A percentile compares a stretch with the other conserved stretches of the same genome.
Conservation (phyloP, 2,113 vertebrate genomes). For the Cricetomys ansorgei region DNA sequence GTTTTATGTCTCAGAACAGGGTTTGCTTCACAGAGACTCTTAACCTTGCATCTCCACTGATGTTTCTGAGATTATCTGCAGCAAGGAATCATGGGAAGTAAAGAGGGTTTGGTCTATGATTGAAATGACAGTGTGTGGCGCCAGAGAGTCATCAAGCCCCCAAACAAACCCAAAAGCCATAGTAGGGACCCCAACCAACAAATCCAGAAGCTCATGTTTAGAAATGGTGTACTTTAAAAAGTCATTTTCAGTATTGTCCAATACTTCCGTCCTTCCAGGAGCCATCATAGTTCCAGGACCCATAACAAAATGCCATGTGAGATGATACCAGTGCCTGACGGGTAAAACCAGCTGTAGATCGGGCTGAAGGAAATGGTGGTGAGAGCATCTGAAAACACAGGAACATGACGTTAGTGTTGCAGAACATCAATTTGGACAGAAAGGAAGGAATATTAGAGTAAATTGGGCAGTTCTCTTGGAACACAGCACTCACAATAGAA, state of each 20-base stretch:
- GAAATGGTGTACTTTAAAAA: background rate
- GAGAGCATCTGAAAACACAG: background rate
- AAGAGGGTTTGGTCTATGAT: background rate
- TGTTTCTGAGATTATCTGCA: background rate
- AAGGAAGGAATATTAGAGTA: conserved; percentile 4
- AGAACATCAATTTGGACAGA: background rate
- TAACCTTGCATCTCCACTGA: background rate
- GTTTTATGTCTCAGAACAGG: background rate
- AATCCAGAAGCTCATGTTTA: background rate
- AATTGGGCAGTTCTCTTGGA: background rate
- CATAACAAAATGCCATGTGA: background rate
- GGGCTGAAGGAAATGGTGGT: background rate
- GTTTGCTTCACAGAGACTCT: background rate
- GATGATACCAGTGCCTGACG: background rate
- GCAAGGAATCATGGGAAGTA: background rate
- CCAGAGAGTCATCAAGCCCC: conserved; percentile 43
- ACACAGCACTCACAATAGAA: conserved; percentile 3
- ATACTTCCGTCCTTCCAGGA: background rate
- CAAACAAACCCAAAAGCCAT: background rate
- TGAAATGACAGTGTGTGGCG: conserved; percentile 21
- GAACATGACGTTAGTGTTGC: background rate
- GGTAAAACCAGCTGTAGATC: background rate
- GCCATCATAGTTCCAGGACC: background rate
- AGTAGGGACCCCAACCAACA: background rate
- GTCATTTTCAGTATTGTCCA: background rate